Evolutionary conservation across 1,140 invertebrate species (phyloP), one percentile per base, ranked within the genome.

Genomic region (Zelostemma sp.): DNA sequence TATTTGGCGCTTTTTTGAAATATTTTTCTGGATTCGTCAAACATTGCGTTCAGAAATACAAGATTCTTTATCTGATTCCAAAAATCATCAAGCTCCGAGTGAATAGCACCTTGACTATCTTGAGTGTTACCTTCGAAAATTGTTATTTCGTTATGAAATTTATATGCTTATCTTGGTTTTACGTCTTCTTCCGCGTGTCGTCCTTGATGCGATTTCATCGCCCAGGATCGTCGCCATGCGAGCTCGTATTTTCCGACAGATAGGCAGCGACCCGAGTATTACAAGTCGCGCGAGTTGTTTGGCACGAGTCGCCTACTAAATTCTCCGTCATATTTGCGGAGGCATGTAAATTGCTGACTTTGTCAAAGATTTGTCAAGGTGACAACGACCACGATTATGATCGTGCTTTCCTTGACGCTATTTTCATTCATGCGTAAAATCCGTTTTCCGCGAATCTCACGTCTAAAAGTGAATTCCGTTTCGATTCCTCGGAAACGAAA

Each of bases 361-460:
- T 50, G 61, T 59, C 40, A 17, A 43, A 58, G 53, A 66, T 66
- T 62, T 71, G 58, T 62, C 43, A 62, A 61, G 40, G 12, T n/a
- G 43, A 45, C 33, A 43, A 11, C 31, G 16, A 43, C 54, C 16
- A 66, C 47, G 40, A 71, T 62, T 57, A 49, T 40, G 17, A 53
- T 54, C 19, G 15, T 17, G 12, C 58, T 47, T 63, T 19, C 59
- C 35, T 33, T 25, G 68, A n/a, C 6, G 51, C 31, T 70, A 53
- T 65, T 70, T 69, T 70, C 18, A 49, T 31, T 49, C 12, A 14
- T 49, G 19, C 2, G 47, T 14, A 33, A 28, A 4, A 12, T 43
- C 17, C 4, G 17, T 17, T 17, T 43, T 17, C 6, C 41, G 35
- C 35, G 35, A 55, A 43, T 28, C 45, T 46, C 28, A 33, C 17